Base-by-base conservation (phyloP, 2,888 invertebrate genomes). In the Tolmerus cingulatus region DNA sequence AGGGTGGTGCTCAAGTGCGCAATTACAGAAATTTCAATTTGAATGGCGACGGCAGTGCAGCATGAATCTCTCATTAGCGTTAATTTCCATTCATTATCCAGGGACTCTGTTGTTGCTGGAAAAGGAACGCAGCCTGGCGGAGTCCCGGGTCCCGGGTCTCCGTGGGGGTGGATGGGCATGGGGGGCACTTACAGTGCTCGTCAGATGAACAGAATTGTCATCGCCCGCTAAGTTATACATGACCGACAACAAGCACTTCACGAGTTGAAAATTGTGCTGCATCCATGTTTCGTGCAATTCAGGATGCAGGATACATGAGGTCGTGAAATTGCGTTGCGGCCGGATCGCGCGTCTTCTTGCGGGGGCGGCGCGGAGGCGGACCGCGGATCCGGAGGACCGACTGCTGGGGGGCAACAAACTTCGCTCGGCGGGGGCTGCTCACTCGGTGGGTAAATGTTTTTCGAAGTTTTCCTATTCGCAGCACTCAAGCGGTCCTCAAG, bases 21-120 rank as follows among this genome's bases (percentile, higher is more conserved):
- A 85, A 85, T 85, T 85, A 85, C 85, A 85, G 85, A 74, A 85
- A 85, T 85, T 85, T 85, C 74, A 85, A 85, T 85, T 74, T 85
- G 85, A 85, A 85, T 74, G 43, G 85, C 37, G 37, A 37, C 57
- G 57, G 66, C 57, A 74, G 74, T 74, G 74, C 85, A 85, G 74
- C 85, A 74, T 85, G 85, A 46, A 85, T 74, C 74, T 74, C 85
- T 85, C 85, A 85, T 85, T 85, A 85, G 74, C 74, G 85, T 85
- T 85, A 85, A 85, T 85, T 85, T 85, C 43, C 85, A 85, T 85
- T 85, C 85, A 85, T 85, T 85, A 85, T 85, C 85, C 85, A 16
- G 74, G 85, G 82, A 37, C 82, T 37, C 23, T 12, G 82, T 51
- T 82, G 57, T 23, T 79, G 79, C 43, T 37, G 78, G 78, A 40